phyloP scores from a whole-genome alignment of 2,888 invertebrate genomes.

The Spodoptera littoralis region DNA sequence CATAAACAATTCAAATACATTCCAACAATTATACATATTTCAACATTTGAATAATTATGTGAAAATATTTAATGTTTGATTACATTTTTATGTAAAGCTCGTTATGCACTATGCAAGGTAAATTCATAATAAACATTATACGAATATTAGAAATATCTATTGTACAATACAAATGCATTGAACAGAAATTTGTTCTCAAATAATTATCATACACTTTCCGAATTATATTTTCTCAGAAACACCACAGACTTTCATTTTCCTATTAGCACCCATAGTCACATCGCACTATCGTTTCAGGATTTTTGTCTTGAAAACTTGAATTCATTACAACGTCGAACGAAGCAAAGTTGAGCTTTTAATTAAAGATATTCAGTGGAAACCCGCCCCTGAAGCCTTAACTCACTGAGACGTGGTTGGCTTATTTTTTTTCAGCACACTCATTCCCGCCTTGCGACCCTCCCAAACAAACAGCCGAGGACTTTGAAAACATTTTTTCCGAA shows the following conservation, averaged over 20 bases:
- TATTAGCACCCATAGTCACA: conserved; percentile 56
- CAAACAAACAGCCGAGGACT: conserved; percentile 87
- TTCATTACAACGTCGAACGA: conserved; percentile 77
- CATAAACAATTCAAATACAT: no score
- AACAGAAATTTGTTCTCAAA: conserved; percentile 14
- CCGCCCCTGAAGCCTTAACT: conserved; percentile 87
- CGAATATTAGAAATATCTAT: no score
- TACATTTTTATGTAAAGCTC: conserved; percentile 3
- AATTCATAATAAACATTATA: conserved; percentile 22
- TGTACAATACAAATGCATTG: no score
- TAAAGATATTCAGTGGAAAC: conserved; percentile 85
- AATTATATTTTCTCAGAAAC: conserved; percentile 57
- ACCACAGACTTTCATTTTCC: conserved; percentile 53
- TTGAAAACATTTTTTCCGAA: conserved; percentile 79
- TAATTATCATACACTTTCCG: conserved; percentile 64
- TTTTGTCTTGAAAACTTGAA: conserved; percentile 75
- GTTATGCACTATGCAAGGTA: conserved; percentile 29
- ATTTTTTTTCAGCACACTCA: conserved; percentile 88
- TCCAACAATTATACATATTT: no score
- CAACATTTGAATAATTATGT: no score
- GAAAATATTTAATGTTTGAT: no score
- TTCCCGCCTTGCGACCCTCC: conserved; percentile 89
- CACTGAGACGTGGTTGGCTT: conserved; percentile 88
- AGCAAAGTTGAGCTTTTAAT: conserved; percentile 85
- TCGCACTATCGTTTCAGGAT: conserved; percentile 59